Percentiles rank a stretch among this genome's conserved stretches.
Evolutionary conservation across 2,797 vertebrate species (phyloP).

Genomic region (Danio jaintianensis): DNA sequence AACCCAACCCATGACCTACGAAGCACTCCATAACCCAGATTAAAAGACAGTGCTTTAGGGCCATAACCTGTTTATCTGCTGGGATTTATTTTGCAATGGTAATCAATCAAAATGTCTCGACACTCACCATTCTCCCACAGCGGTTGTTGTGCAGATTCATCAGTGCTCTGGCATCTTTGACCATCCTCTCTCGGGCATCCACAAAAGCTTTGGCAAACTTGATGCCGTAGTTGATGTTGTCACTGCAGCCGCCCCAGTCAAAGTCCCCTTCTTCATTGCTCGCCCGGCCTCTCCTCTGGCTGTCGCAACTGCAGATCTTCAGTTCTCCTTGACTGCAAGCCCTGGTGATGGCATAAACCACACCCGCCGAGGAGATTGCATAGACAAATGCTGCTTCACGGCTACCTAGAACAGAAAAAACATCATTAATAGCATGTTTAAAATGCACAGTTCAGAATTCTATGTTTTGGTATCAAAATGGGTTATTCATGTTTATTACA

Average conservation of each 20-base stretch:
- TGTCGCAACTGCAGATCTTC: conserved; percentile 90
- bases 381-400: conserved; percentile 97
- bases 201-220: conserved; percentile 95
- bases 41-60: not conserved
- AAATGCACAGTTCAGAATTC: too few species aligned
- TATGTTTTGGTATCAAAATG: too few species aligned
- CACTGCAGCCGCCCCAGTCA: conserved; percentile 98
- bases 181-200: conserved; percentile 92
- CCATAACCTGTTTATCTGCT: not conserved
- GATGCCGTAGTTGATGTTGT: conserved; percentile 95
- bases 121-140: conserved; percentile 93
- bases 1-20: conserved; percentile 59
- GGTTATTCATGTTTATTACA: too few species aligned
- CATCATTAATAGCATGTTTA: too few species aligned
- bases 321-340: conserved; percentile 96
- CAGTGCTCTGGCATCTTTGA: conserved; percentile 92
- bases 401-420: conserved; percentile 82
- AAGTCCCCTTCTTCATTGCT: conserved; percentile 88
- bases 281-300: conserved; percentile 85
- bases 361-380: conserved; percentile 95
- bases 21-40: not conserved
- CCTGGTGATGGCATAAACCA: conserved; percentile 93
- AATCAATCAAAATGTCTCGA: not conserved
- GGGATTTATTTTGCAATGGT: not conserved
- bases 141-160: conserved; percentile 99